These are phyloP conservation scores for Lepidocyrtoides sp. DNA, from an alignment of 2,888 invertebrate genomes.

Conservation along the genomic window DNA sequence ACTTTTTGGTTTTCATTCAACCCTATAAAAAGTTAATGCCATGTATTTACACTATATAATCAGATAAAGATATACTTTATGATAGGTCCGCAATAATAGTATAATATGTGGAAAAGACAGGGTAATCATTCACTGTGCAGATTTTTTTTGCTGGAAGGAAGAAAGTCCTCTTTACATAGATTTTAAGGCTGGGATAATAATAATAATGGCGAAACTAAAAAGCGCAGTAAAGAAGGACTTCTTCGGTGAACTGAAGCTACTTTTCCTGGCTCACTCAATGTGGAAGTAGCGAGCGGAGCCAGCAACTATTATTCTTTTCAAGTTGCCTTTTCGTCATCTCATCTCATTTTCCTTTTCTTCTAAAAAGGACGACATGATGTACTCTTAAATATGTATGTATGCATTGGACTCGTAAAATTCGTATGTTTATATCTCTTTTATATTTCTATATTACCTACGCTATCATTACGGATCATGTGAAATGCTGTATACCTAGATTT, in stretches of 20 bases:
- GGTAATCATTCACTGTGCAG: slow-evolving; percentile 60
- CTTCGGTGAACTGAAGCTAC: slow-evolving; percentile 44
- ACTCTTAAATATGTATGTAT: background rate
- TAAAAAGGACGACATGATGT: slow-evolving; percentile 3
- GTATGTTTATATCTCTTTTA: background rate
- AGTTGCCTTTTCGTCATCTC: slow-evolving; percentile 60
- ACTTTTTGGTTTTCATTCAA: slow-evolving; percentile 16
- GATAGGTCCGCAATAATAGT: background rate
- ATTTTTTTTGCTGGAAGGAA: slow-evolving; percentile 65
- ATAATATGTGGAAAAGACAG: slow-evolving; percentile 37
- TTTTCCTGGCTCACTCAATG: slow-evolving; percentile 12
- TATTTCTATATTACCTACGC: slow-evolving; percentile 10
- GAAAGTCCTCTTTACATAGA: slow-evolving; percentile 18
- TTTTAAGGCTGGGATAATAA: slow-evolving; percentile 49
- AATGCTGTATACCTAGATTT: background rate
- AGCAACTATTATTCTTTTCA: slow-evolving; percentile 52
- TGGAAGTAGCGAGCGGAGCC: slow-evolving; percentile 26
- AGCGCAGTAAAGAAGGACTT: slow-evolving; percentile 53
- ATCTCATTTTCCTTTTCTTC: slow-evolving; percentile 46
- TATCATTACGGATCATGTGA: slow-evolving; percentile 46
- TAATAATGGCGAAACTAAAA: slow-evolving; percentile 50
- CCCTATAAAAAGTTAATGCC: background rate
- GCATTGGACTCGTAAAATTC: background rate
- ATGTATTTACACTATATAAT: background rate
- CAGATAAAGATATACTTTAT: background rate